Percentiles rank a stretch among this genome's conserved stretches.
phyloP scores from a whole-genome alignment of 2,888 invertebrate species.

The Calameuta idolon region DNA sequence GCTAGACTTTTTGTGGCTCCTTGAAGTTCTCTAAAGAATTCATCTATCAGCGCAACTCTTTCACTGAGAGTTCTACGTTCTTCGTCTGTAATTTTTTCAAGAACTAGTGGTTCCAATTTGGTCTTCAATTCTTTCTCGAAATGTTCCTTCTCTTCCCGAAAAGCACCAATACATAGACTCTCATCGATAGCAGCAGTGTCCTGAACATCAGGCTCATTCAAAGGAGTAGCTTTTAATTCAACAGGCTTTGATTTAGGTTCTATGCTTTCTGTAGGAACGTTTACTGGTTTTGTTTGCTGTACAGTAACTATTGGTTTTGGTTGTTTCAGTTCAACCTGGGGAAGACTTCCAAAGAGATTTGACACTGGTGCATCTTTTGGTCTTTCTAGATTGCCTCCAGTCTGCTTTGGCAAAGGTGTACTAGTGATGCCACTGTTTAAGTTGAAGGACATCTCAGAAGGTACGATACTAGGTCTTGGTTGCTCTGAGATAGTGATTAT shows the following conservation, averaged over 20 bases:
- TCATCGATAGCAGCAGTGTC: constrained; percentile 49
- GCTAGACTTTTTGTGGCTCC: constrained; percentile 73
- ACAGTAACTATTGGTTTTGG: constrained; percentile 19
- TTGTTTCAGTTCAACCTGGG: constrained; percentile 28
- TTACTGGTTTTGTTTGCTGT: constrained; percentile 14
- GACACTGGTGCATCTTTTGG: constrained; percentile 25
- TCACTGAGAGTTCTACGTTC: constrained; percentile 71
- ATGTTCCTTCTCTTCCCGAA: constrained; percentile 51
- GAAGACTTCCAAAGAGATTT: constrained; percentile 43
- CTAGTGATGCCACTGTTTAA: constrained; percentile 47
- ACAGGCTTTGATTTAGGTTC: constrained; percentile 32
- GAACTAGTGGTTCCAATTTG: constrained; percentile 44
- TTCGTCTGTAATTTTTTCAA: constrained; percentile 71
- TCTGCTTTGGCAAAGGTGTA: constrained; percentile 51
- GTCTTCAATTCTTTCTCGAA: constrained; percentile 59
- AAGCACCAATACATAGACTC: constrained; percentile 50
- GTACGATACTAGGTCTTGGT: constrained; percentile 29
- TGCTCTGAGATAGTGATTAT: constrained; percentile 37
- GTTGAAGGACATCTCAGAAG: constrained; percentile 50
- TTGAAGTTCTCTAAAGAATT: constrained; percentile 73
- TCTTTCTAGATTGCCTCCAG: constrained; percentile 25
- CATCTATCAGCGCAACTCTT: constrained; percentile 70
- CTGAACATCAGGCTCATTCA: constrained; percentile 33
- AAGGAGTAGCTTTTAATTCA: constrained; percentile 24
- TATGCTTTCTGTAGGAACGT: constrained; percentile 29